These are phyloP conservation scores for Otus scops DNA, from an alignment of 2,797 vertebrate species.

Conservation along the genomic window DNA sequence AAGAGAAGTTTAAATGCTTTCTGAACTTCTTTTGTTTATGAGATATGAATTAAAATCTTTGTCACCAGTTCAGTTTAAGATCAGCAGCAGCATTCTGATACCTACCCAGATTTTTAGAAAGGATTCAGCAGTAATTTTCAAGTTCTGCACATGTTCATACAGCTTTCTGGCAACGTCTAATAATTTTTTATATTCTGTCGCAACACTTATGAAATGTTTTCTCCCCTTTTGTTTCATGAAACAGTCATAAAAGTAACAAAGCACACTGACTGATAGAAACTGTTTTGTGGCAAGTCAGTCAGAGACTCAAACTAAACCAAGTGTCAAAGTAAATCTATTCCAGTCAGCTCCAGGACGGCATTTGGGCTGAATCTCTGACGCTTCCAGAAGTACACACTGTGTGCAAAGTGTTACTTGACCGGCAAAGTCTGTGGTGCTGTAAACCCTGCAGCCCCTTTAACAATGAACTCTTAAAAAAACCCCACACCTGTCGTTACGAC, in stretches of 20 bases:
- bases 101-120: background rate
- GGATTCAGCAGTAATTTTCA: background rate
- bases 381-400: background rate
- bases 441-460: background rate
- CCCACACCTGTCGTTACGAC: rapidly evolving
- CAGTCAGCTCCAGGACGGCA: background rate
- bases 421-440: background rate
- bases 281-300: background rate
- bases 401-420: background rate
- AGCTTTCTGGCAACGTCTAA: background rate
- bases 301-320: background rate
- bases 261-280: background rate
- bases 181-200: background rate
- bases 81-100: background rate
- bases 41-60: background rate
- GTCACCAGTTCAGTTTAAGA: background rate
- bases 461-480: background rate
- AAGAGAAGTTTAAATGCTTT: background rate
- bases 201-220: background rate
- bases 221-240: background rate
- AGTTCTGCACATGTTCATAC: background rate
- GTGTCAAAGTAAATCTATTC: background rate
- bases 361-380: background rate
- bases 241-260: background rate
- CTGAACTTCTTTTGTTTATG: background rate